Evolutionary conservation across 2,888 invertebrate genomes (phyloP).

Genomic region (Noctua pronuba): DNA sequence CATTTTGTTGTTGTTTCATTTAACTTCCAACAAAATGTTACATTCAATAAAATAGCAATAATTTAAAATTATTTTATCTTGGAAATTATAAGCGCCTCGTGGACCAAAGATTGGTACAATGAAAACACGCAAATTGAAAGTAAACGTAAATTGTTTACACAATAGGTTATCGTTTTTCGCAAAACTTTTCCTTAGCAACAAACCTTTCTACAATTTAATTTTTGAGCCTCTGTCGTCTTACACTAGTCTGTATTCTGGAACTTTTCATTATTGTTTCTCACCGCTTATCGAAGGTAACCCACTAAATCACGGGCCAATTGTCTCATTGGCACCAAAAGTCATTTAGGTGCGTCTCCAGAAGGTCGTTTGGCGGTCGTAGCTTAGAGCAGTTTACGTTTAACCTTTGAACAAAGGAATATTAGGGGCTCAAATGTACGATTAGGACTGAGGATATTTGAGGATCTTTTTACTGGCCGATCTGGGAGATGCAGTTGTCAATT

Average conservation of each 20-base stretch:
- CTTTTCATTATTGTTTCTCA: conserved; percentile 69
- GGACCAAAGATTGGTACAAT: neutral
- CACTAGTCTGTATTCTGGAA: conserved; percentile 53
- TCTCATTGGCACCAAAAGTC: conserved; percentile 76
- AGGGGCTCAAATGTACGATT: conserved; percentile 60
- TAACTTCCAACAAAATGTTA: conserved; percentile 42
- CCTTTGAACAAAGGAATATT: conserved; percentile 68
- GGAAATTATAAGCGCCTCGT: neutral
- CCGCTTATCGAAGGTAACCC: conserved; percentile 71
- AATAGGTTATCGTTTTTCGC: neutral
- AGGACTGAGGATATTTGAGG: conserved; percentile 44
- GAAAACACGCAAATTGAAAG: conserved; percentile 21
- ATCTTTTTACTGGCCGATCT: conserved; percentile 44
- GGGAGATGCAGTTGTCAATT: conserved; percentile 51
- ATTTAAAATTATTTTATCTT: conserved; percentile 32
- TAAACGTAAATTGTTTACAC: conserved; percentile 3
- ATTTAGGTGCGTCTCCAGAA: conserved; percentile 68
- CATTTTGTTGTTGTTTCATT: conserved; percentile 66
- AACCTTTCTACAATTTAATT: neutral
- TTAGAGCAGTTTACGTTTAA: conserved; percentile 64
- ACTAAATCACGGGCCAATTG: conserved; percentile 81
- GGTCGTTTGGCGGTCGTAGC: conserved; percentile 52
- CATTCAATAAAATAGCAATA: conserved; percentile 31
- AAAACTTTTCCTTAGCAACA: conserved; percentile 22
- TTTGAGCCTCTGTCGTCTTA: conserved; percentile 35